These are phyloP conservation scores for Datnioides undecimradiatus DNA, from an alignment of 2,113 vertebrate species.

Conservation along the genomic window DNA sequence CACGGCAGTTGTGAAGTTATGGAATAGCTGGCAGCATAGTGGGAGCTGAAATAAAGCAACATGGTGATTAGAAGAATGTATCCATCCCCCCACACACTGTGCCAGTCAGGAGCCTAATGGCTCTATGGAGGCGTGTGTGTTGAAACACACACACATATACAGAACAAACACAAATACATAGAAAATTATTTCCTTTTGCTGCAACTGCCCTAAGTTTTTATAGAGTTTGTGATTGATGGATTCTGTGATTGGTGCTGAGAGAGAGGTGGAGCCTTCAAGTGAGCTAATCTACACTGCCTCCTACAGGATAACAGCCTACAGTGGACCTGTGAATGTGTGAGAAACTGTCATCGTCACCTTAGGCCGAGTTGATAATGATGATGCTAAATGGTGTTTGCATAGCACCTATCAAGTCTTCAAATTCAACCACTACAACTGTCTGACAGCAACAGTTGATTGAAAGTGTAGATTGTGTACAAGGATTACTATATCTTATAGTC, in stretches of 20 bases:
- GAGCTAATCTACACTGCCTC: constrained; percentile 75
- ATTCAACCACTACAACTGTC: constrained; percentile 18
- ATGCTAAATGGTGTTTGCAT: constrained; percentile 46
- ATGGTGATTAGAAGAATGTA: constrained; percentile 63
- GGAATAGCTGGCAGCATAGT: constrained; percentile 57
- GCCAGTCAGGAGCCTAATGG: constrained; percentile 44
- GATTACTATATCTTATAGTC: neutral
- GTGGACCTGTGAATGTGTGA: constrained; percentile 34
- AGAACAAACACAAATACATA: constrained; percentile 37
- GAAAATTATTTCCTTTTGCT: constrained; percentile 37
- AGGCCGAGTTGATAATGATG: constrained; percentile 41
- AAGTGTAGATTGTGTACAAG: neutral
- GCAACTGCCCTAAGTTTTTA: constrained; percentile 27
- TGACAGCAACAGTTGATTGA: constrained; percentile 20
- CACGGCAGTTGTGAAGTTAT: constrained; percentile 49
- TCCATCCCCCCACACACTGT: constrained; percentile 60
- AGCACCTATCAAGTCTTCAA: constrained; percentile 24
- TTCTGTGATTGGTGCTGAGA: constrained; percentile 54
- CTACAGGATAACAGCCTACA: constrained; percentile 70
- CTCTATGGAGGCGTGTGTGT: constrained; percentile 38
- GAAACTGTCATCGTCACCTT: constrained; percentile 46
- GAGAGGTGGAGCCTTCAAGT: constrained; percentile 46
- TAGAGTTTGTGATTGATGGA: constrained; percentile 64
- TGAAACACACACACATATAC: constrained; percentile 14
- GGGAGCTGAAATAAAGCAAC: constrained; percentile 61